Evolutionary conservation across 2,888 invertebrate species (phyloP), one percentile per base, ranked within the genome.

Genomic region (Lithophane leautieri): DNA sequence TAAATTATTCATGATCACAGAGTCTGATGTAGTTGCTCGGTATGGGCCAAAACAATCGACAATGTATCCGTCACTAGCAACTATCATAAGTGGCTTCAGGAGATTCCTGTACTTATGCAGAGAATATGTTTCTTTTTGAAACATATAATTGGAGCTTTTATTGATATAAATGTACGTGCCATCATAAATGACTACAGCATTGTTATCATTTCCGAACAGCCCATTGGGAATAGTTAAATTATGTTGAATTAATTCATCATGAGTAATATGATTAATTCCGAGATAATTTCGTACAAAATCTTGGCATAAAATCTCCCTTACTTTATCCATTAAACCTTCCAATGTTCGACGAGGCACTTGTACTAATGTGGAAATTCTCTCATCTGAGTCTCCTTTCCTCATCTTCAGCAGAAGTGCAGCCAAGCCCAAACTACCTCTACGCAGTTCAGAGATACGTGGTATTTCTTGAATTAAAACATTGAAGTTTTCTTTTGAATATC

Each of bases 21-120:
- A 56, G n/a, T 56, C n/a, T 56, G 54, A 56, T 56, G n/a, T 56
- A 56, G n/a, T 56, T n/a, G n/a, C 54, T 56, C n/a, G 6, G n/a
- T 56, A 56, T n/a, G n/a, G n/a, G 54, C 54, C n/a, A 56, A 25
- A 56, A 56, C 54, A n/a, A 56, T 25, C n/a, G 11, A n/a, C 11
- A n/a, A 54, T 54, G n/a, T 56, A n/a, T 56, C n/a, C n/a, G 12
- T 12, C 54, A 54, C 54, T 61, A 6, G 60, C 60, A 61, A 61
- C 60, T 34, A 34, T 34, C 22, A 61, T 11, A 61, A 40, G 40
- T 61, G 61, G 61, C 22, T 61, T 40, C 2, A 61, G 61, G 34
- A 61, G 34, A 61, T 61, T 62, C 14, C 40, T 62, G 12, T 40
- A 62, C 7, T 40, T 62, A 22, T 62, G 22, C 1, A 40, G 12